A percentile compares a stretch with the other conserved stretches of the same genome.
Conservation (phyloP, 2,113 vertebrate species). For the Uropsilus gracilis region DNA sequence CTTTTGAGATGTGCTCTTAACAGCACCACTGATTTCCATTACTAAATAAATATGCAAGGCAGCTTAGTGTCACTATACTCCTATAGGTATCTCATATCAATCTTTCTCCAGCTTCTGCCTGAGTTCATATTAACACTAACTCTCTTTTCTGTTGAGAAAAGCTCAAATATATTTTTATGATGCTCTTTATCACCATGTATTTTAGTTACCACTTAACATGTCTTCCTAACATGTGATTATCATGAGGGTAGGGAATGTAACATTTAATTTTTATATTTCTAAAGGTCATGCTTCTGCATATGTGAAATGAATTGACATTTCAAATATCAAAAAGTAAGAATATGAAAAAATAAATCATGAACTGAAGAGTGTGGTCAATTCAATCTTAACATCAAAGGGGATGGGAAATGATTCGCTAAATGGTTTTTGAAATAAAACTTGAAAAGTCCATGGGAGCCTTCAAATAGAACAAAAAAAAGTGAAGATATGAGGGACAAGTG, state of each 20-base stretch:
- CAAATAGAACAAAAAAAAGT: background rate
- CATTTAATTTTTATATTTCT: background rate
- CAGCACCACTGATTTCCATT: background rate
- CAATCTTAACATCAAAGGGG: background rate
- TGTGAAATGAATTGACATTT: background rate
- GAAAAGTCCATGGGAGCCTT: background rate
- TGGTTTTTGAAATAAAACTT: background rate
- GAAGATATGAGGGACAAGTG: background rate
- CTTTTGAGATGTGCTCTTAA: background rate
- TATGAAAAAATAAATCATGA: background rate
- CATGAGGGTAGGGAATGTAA: background rate
- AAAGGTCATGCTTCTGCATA: background rate
- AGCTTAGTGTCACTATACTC: background rate
- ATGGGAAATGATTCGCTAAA: background rate
- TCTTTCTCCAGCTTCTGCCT: background rate
- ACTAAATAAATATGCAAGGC: background rate
- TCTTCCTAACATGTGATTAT: background rate
- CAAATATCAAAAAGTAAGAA: background rate
- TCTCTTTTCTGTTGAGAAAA: background rate
- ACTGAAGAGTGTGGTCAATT: background rate
- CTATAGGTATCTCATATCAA: background rate
- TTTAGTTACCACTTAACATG: background rate
- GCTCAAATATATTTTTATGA: background rate
- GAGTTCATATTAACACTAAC: background rate
- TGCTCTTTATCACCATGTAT: background rate